Base-by-base conservation (phyloP, 2,797 vertebrate species). In the Coreius guichenoti region DNA sequence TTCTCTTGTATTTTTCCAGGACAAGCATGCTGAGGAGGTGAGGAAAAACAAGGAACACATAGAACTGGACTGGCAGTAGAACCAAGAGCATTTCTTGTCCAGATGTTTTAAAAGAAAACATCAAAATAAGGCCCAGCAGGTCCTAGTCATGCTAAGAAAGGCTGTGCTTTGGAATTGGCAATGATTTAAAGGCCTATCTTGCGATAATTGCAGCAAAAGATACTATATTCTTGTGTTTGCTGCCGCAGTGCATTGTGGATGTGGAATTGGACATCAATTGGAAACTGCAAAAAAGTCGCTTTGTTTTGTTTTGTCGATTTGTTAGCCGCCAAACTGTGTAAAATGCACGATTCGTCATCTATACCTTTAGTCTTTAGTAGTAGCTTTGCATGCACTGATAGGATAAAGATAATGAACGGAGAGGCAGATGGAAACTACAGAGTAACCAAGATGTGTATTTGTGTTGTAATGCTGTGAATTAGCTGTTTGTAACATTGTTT, bases 21-120 rank as follows among this genome's bases (percentile, higher is more conserved):
- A 98, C 93, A 97, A 97, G 93, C 97, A 97, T 74, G 96, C 96
- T 0, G 96, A 97, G 92, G 97, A 98, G 92, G 98, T 98, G 93
- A 96, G 97, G 92, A 96, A 95, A 95, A 96, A 96, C 91, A 96
- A 96, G 85, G 91, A 95, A 90, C 92, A 94, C 85, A 95, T 95
- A 88, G 94, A 96, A 92, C 93, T 96, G 78, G 94, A 95, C 91
- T 94, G 94, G 58, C 94, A 94, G 91, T 95, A 94, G 89, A 81
- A 75, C 76, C 74, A 74, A 75, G 69, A 61, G 8, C 75, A 7
- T 70, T 82, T 83, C 11, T n/a, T 77, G 79, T 79, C 47, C 23
- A 56, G n/a, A 33, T 43, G 39, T 31, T 56, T 47, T 54, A 51
- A 73, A 54, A 81, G 43, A 19, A 79, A 51, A 8, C 68, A 65